A percentile compares a stretch with the other conserved stretches of the same genome.
Conservation (phyloP, 2,797 vertebrate species). For the Apodemus agrarius region DNA sequence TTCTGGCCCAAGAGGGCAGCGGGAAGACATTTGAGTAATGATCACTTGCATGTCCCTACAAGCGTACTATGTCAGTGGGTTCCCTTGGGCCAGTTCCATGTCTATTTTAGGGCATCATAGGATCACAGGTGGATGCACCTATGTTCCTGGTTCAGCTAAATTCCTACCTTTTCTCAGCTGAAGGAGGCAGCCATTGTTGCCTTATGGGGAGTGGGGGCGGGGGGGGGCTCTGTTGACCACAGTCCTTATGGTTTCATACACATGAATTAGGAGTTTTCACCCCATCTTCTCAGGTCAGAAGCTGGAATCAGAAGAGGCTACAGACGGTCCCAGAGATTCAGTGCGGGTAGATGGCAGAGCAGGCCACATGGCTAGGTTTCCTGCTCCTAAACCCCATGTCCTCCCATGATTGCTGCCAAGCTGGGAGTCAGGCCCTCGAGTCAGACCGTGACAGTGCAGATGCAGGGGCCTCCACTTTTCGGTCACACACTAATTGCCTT, state of each 20-base stretch:
- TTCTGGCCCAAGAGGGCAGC: neutral
- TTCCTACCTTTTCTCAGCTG: neutral
- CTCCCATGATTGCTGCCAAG: neutral
- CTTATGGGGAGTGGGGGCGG: neutral
- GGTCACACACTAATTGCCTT: neutral
- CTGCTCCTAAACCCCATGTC: neutral
- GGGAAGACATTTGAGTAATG: neutral
- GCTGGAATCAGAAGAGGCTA: neutral
- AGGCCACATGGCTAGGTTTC: neutral
- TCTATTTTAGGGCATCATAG: neutral
- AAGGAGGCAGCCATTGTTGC: neutral
- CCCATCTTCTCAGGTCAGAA: neutral
- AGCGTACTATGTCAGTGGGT: fast-evolving
- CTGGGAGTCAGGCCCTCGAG: neutral
- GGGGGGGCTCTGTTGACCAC: neutral
- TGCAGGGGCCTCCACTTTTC: neutral
- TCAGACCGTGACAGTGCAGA: neutral
- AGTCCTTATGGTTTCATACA: neutral
- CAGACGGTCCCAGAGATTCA: neutral
- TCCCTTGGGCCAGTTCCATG: neutral
- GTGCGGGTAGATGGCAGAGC: neutral
- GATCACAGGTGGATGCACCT: fast-evolving
- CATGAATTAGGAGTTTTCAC: neutral
- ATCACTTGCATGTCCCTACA: fast-evolving
- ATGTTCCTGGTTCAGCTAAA: neutral